These are phyloP conservation scores for Carposina sasakii DNA, from an alignment of 1,140 invertebrate genomes.

Conservation along the genomic window DNA sequence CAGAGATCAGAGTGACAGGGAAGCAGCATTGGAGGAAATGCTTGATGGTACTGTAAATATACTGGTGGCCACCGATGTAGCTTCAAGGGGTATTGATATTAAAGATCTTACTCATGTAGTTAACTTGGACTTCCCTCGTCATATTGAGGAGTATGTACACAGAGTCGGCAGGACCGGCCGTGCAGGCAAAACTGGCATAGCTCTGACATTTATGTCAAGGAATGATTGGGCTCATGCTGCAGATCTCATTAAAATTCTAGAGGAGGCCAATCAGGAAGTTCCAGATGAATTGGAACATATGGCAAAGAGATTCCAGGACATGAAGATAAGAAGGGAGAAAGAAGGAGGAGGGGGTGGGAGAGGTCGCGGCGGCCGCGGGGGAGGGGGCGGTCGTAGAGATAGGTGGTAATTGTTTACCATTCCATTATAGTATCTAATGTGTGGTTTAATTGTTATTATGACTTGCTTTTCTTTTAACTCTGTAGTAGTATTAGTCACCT, in stretches of 20 bases:
- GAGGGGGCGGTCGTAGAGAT: conserved; percentile 29
- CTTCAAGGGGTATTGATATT: conserved; percentile 93
- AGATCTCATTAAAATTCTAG: conserved; percentile 88
- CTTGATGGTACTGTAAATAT: conserved; percentile 83
- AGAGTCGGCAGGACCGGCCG: conserved; percentile 90
- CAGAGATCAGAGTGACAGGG: conserved; percentile 88
- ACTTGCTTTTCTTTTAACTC: too few relatives aligned
- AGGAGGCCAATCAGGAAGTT: conserved; percentile 83
- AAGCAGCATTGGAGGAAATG: conserved; percentile 88
- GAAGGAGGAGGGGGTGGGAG: conserved; percentile 50
- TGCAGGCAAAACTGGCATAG: conserved; percentile 87
- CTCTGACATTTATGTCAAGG: conserved; percentile 86
- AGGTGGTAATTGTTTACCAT: too few relatives aligned
- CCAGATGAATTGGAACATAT: conserved; percentile 82
- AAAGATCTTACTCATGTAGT: conserved; percentile 88
- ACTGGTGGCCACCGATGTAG: conserved; percentile 96
- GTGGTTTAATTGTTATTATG: too few relatives aligned
- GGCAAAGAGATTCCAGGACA: conserved; percentile 77
- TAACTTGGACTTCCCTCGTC: conserved; percentile 92
- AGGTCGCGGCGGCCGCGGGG: conserved; percentile 43
- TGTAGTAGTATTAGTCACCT: too few relatives aligned
- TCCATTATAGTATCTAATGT: too few relatives aligned
- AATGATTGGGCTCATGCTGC: conserved; percentile 85
- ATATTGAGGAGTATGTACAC: conserved; percentile 94
- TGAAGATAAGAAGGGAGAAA: conserved; percentile 75